Percentiles rank a stretch among this genome's conserved stretches.
phyloP scores from a whole-genome alignment of 64 coral and sea anemone species.

The Dendrophyllia cribrosa region DNA sequence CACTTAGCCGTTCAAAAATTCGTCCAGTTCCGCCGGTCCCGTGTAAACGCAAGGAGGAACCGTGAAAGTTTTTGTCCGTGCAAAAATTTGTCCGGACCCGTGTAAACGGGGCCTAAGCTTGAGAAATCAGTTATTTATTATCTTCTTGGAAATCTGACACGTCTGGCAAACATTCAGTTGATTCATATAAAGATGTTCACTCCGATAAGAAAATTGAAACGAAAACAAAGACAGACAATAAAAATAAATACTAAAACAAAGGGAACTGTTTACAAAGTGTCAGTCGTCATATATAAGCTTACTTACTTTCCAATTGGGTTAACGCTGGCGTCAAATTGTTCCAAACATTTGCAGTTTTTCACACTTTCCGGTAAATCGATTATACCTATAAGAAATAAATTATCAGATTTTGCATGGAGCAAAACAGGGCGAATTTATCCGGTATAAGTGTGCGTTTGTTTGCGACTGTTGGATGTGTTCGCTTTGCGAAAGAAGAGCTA shows the following conservation, averaged over 20 bases:
- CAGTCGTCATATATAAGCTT: neutral
- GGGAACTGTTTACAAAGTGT: neutral
- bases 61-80: too few relatives aligned
- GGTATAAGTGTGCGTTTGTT: constrained; percentile 1
- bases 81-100: too few relatives aligned
- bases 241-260: constrained; percentile 1
- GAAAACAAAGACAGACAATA: neutral
- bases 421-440: neutral
- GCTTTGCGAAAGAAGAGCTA: neutral
- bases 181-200: neutral
- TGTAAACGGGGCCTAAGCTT: too few relatives aligned
- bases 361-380: constrained; percentile 95
- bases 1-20: too few relatives aligned
- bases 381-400: constrained; percentile 72
- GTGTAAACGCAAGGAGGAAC: too few relatives aligned
- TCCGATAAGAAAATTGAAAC: neutral
- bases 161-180: neutral
- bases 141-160: neutral
- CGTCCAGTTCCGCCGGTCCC: too few relatives aligned
- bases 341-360: constrained; percentile 82
- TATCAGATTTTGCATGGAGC: neutral
- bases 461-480: neutral
- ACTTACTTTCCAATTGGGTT: constrained; percentile 97
- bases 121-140: too few relatives aligned
- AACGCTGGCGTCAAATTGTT: constrained; percentile 94